A percentile compares a stretch with the other conserved stretches of the same genome.
These are phyloP conservation scores for Micrastur ruficollis DNA, from an alignment of 2,797 vertebrate species.

Conservation along the genomic window DNA sequence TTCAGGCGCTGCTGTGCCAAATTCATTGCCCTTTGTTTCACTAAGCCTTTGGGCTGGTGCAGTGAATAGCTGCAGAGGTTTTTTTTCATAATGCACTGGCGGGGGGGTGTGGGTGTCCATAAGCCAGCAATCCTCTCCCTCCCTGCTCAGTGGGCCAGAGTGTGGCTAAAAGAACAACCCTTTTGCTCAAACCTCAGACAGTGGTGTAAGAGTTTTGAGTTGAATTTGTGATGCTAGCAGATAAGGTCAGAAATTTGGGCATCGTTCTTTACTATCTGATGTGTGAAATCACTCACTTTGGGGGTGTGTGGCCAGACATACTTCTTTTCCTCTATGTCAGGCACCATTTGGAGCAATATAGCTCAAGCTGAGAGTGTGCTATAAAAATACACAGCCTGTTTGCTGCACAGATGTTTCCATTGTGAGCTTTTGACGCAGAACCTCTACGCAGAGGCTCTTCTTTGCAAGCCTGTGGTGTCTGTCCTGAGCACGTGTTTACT, in stretches of 20 bases:
- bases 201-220: not conserved
- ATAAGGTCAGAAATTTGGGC: not conserved
- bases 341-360: not conserved
- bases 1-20: not conserved
- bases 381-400: not conserved
- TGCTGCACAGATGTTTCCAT: not conserved
- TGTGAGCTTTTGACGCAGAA: not conserved
- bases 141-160: not conserved
- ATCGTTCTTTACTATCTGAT: rapidly evolving
- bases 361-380: not conserved
- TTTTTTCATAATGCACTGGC: not conserved
- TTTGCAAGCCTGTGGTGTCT: not conserved
- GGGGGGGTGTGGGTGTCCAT: not conserved
- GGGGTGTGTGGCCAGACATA: not conserved
- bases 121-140: not conserved
- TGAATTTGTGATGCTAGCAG: not conserved
- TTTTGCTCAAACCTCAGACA: not conserved
- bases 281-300: not conserved
- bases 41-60: constrained; percentile 40
- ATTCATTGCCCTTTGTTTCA: not conserved
- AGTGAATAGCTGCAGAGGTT: constrained; percentile 28
- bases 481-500: not conserved
- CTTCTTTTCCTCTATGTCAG: not conserved
- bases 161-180: not conserved
- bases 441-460: not conserved